Conservation (phyloP, 2,888 invertebrate species). For the Lasioglossum calceatum region DNA sequence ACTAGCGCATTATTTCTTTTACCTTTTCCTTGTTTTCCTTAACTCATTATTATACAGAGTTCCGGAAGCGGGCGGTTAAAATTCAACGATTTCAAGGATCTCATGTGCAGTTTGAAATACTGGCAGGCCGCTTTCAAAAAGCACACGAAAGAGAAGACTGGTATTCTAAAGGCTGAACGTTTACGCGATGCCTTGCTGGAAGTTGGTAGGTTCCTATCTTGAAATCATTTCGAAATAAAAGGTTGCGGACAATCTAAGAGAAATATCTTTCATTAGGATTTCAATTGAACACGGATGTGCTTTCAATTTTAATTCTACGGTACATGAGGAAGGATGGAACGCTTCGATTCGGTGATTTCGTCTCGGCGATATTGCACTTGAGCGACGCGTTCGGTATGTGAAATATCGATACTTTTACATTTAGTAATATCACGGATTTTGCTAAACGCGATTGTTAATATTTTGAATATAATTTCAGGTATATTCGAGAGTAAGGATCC, state of each 20-base stretch:
- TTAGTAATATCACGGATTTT: neutral
- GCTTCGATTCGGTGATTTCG: slow-evolving; percentile 95
- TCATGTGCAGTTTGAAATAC: slow-evolving; percentile 95
- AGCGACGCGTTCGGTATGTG: slow-evolving; percentile 93
- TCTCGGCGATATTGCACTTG: slow-evolving; percentile 94
- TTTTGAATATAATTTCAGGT: slow-evolving; percentile 84
- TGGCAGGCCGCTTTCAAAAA: slow-evolving; percentile 96
- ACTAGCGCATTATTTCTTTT: neutral
- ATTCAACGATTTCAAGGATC: slow-evolving; percentile 94
- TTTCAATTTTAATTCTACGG: slow-evolving; percentile 92
- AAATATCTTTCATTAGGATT: slow-evolving; percentile 86
- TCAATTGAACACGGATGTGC: slow-evolving; percentile 92
- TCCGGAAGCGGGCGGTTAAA: slow-evolving; percentile 92
- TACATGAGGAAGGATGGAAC: slow-evolving; percentile 98
- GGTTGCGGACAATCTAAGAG: neutral
- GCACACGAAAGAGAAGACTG: slow-evolving; percentile 95
- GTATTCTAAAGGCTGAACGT: slow-evolving; percentile 94
- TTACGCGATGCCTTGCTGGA: slow-evolving; percentile 93
- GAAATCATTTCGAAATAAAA: neutral
- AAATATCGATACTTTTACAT: neutral
- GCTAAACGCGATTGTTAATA: neutral
- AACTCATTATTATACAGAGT: slow-evolving; percentile 85
- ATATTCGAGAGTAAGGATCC: slow-evolving; percentile 92
- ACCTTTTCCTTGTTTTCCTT: slow-evolving; percentile 52
- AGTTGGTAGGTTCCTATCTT: slow-evolving; percentile 86